These are phyloP conservation scores for Notarius lentiginosus DNA, from an alignment of 2,113 vertebrate species.

Conservation along the genomic window DNA sequence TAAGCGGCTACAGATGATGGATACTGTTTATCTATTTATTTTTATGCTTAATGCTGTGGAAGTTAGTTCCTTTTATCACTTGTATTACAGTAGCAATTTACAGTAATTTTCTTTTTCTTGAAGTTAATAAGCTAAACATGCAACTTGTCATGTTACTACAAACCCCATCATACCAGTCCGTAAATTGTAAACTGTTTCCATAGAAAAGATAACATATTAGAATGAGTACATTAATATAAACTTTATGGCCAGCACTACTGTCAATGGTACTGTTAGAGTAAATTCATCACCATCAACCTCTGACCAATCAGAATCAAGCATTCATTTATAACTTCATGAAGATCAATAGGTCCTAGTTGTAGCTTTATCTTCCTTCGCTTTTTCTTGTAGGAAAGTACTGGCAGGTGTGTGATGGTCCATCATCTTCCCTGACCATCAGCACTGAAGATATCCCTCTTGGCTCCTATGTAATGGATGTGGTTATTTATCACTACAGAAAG, in stretches of 20 bases:
- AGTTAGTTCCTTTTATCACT: not conserved
- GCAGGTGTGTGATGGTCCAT: conserved; percentile 85
- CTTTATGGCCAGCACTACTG: not conserved
- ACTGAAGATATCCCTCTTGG: conserved; percentile 79
- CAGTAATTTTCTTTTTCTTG: too few species aligned
- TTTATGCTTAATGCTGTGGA: too few species aligned
- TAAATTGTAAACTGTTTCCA: too few species aligned
- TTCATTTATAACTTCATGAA: not conserved
- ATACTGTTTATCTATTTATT: not conserved
- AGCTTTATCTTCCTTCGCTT: not conserved
- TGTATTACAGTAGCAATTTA: not conserved
- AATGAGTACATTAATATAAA: too few species aligned
- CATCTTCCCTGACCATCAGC: conserved; percentile 79
- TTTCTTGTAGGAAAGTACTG: conserved; percentile 80
- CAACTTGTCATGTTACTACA: too few species aligned
- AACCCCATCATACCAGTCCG: not conserved
- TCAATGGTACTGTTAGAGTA: not conserved
- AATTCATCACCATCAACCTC: not conserved
- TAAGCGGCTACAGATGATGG: too few species aligned
- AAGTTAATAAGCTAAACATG: not conserved
- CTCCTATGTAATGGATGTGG: conserved; percentile 86
- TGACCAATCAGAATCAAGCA: not conserved
- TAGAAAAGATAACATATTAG: too few species aligned
- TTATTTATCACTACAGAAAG: conserved; percentile 87
- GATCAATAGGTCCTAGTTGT: not conserved